Percentiles rank a stretch among this genome's conserved stretches.
Evolutionary conservation across 2,797 vertebrate species (phyloP).

Genomic region (Lophura swinhoii): DNA sequence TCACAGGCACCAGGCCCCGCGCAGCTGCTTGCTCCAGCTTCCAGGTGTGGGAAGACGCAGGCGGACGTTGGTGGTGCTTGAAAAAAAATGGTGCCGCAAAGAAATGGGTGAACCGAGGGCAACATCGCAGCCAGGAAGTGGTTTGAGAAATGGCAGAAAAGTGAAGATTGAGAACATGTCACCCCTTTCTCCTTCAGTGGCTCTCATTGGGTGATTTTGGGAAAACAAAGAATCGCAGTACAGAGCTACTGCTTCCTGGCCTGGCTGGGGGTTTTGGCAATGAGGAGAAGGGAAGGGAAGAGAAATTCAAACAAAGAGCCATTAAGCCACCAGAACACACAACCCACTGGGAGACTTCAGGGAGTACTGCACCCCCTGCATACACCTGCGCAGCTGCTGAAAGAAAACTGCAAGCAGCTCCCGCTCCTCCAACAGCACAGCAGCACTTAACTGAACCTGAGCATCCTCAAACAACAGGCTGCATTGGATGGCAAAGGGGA

Average conservation of each 20-base stretch:
- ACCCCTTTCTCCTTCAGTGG: not conserved
- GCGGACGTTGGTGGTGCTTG: not conserved
- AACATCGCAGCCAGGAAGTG: not conserved
- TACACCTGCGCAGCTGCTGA: not conserved
- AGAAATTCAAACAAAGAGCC: not conserved
- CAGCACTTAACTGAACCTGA: not conserved
- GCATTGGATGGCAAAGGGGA: too few species aligned
- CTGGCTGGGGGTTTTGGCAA: not conserved
- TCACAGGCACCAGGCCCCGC: not conserved
- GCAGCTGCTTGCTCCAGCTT: fast-evolving
- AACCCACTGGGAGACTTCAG: not conserved
- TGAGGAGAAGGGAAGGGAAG: not conserved
- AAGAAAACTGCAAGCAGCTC: not conserved
- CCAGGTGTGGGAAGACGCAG: not conserved
- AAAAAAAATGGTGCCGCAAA: not conserved
- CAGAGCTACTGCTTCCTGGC: not conserved
- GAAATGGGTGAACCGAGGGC: not conserved
- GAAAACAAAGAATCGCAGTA: fast-evolving
- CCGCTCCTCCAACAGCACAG: not conserved
- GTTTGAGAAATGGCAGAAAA: not conserved
- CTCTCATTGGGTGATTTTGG: not conserved
- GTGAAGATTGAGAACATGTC: fast-evolving
- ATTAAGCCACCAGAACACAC: not conserved
- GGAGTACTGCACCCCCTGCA: not conserved
- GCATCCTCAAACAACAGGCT: not conserved